These are phyloP conservation scores for Hydriomena furcata DNA, from an alignment of 2,888 invertebrate genomes.

Conservation along the genomic window DNA sequence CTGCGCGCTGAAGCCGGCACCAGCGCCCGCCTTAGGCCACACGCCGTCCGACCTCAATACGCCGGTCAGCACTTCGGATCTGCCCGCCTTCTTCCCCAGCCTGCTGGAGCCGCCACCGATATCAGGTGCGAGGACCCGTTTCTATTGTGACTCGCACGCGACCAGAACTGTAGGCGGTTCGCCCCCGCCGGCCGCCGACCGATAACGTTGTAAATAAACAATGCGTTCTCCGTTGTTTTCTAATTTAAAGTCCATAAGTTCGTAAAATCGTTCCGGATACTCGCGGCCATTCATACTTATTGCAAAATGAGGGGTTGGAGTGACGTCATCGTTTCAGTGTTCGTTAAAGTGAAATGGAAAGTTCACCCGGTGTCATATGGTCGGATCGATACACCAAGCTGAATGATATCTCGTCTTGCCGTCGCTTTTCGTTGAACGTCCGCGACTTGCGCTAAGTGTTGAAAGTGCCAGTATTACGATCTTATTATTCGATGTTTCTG, in stretches of 20 bases:
- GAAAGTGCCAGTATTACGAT: conserved; percentile 18
- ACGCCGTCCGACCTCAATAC: conserved; percentile 95
- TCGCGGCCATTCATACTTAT: conserved; percentile 23
- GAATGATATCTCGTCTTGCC: conserved; percentile 57
- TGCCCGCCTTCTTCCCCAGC: conserved; percentile 96
- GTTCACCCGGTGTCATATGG: conserved; percentile 62
- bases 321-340: conserved; percentile 51
- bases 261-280: conserved; percentile 32
- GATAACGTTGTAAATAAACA: conserved; percentile 80
- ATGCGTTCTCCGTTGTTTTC: conserved; percentile 43
- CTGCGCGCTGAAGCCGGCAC: conserved; percentile 73
- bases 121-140: conserved; percentile 87
- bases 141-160: conserved; percentile 33
- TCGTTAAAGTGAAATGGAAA: conserved; percentile 71
- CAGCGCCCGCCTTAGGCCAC: conserved; percentile 67
- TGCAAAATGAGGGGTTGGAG: conserved; percentile 33
- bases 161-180: conserved; percentile 56
- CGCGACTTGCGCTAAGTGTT: conserved; percentile 27
- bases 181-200: conserved; percentile 53
- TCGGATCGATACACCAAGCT: conserved; percentile 68
- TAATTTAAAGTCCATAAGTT: conserved; percentile 47
- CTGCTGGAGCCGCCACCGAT: conserved; percentile 95
- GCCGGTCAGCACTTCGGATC: conserved; percentile 96
- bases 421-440: conserved; percentile 21
- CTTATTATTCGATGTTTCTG: conserved; percentile 9